Evolutionary conservation across 2,888 invertebrate genomes (phyloP), one percentile per base, ranked within the genome.

Genomic region (Punctoribates punctum): DNA sequence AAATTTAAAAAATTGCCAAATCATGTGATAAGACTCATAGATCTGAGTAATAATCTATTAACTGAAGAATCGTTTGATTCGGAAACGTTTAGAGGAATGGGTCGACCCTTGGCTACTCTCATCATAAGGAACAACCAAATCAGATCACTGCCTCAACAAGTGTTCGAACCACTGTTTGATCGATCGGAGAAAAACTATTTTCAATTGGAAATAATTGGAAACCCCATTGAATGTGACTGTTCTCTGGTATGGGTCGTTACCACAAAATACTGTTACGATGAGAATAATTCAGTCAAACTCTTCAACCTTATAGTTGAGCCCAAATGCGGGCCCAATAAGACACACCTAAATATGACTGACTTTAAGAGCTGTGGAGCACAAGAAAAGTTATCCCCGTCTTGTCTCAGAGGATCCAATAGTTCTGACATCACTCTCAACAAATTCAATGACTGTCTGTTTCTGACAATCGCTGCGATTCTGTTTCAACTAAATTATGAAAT

Each of bases 161-260:
- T 72, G 13, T 72, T 72, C 23, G 46, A 46, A 23, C 72, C 72
- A 46, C 72, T 72, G 6, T 72, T 72, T 25, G 48, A 46, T 25
- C 13, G 25, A 5, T 72, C 72, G 0, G 72, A 72, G 4, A 46
- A 72, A 8, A 48, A 25, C 13, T 72, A 20, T 42, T 72, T 72
- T 17, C 25, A 15, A 25, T 15, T 72, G 15, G 72, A 72, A 6
- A 20, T 72, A 4, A 46, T 20, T 8, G 8, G 5, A 4, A 72
- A 72, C 48, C 72, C 72, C 0, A 25, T 72, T 72, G 25, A 46
- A 46, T 72, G 72, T 15, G 17, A 72, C 38, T 72, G 72, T 72
- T 20, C 25, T 72, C 48, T 72, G 15, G 48, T 48, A 72, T 72
- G 72, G 72, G 23, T 72, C 1, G 23, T 46, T 8, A 23, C 25